Base-by-base conservation (phyloP, 2,797 vertebrate species). In the Pelodytes ibericus region DNA sequence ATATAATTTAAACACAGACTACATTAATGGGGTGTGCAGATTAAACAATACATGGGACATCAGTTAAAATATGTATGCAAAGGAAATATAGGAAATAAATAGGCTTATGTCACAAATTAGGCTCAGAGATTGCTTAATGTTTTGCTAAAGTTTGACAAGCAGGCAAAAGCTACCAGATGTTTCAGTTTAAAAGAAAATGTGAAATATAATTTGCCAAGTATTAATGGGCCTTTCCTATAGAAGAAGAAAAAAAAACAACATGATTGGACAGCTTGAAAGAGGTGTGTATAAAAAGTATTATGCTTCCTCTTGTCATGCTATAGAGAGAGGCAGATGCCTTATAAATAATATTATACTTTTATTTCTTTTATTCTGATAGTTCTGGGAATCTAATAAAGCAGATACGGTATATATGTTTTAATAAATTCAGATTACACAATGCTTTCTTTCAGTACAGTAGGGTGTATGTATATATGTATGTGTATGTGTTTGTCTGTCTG, bases 31-130 rank as follows among this genome's bases (percentile, higher is more conserved):
- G 44, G 16, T 47, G 16, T 47, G 18, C 18, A 8, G 15, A 39
- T 39, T 47, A 16, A 47, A 18, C 44, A 47, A 13, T 47, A n/a
- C 44, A 47, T 47, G 44, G 18, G 13, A 47, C 13, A 47, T 47
- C 44, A 47, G 18, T 2, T 47, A 18, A 47, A 47, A 25, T 25
- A 58, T 58, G 5, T 58, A 58, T 26, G 9, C 26, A 27, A 27
- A 29, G 56, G 26, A 58, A 58, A 58, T 58, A 22, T 58, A 18
- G 18, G 56, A 58, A 58, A 58, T 15, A 58, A 58, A 58, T 29
- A 58, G 26, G 24, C 56, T 58, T 58, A 58, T 58, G 56, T 58
- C 56, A 26, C 5, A 58, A 58, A 58, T 58, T 53, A 53, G 49
- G 13, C 27, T 29, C 26, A 27, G 26, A 58, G 27, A 58, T 58